These are phyloP conservation scores for Corynorhinus townsendii DNA, from an alignment of 2,113 vertebrate species.

Conservation along the genomic window DNA sequence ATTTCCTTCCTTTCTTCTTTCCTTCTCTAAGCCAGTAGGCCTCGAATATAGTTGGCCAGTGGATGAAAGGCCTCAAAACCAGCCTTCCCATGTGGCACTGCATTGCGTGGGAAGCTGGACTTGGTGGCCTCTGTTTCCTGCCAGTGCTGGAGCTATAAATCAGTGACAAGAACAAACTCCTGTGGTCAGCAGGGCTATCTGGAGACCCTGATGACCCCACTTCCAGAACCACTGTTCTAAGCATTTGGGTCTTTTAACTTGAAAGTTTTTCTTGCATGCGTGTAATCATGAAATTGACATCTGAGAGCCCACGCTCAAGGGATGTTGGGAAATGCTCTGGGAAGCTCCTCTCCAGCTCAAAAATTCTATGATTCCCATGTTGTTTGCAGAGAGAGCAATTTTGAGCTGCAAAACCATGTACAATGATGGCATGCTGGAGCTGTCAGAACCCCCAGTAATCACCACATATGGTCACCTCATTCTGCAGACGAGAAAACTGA, in stretches of 20 bases:
- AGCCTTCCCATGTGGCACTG: background rate
- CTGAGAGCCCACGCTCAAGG: background rate
- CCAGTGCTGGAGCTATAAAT: background rate
- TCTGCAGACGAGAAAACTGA: background rate
- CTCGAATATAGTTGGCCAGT: background rate
- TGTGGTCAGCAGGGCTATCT: background rate
- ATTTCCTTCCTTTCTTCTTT: background rate
- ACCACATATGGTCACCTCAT: background rate
- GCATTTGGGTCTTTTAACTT: background rate
- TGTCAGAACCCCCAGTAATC: background rate
- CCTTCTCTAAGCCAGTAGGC: background rate
- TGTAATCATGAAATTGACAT: background rate
- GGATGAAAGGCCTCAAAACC: background rate
- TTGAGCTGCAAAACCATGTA: background rate
- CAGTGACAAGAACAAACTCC: background rate
- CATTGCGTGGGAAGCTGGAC: background rate
- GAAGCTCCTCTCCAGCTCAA: background rate
- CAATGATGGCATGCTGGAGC: background rate
- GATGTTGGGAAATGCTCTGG: background rate
- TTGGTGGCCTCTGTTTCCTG: background rate
- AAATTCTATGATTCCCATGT: background rate
- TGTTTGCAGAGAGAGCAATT: slow-evolving; percentile 5
- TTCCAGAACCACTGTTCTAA: background rate
- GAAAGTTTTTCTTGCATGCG: background rate
- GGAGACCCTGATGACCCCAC: background rate